phyloP scores from a whole-genome alignment of 2,888 invertebrate species.

The Parelbella ahira region DNA sequence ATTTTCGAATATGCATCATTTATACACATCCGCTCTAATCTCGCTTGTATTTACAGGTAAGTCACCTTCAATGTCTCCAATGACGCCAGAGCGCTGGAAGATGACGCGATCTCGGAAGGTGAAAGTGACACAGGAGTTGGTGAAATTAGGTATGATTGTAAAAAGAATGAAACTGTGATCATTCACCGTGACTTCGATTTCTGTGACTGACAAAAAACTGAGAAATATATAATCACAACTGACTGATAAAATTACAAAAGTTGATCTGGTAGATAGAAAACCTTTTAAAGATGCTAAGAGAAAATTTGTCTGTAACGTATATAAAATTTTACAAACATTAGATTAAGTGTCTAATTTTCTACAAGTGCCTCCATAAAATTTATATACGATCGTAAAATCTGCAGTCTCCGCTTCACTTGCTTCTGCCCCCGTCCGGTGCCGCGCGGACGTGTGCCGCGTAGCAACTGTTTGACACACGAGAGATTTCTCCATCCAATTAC shows the following conservation, averaged over 20 bases:
- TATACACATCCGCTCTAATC: constrained; percentile 36
- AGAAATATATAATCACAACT: too few species aligned
- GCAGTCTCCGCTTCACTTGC: constrained; percentile 27
- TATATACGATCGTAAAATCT: constrained; percentile 32
- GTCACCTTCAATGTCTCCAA: constrained; percentile 45
- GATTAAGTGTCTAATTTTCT: too few species aligned
- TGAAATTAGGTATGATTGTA: too few species aligned
- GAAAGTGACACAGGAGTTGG: constrained; percentile 25
- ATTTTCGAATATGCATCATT: constrained; percentile 27
- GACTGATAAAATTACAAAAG: too few species aligned
- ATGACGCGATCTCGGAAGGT: constrained; percentile 14
- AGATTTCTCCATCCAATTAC: constrained; percentile 38
- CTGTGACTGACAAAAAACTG: too few species aligned
- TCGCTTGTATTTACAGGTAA: constrained; percentile 62
- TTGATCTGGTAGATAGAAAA: too few species aligned
- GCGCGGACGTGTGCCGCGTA: too few species aligned
- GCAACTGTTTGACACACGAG: constrained; percentile 37
- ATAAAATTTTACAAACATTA: too few species aligned
- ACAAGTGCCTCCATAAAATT: constrained; percentile 14
- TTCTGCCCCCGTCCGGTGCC: constrained; percentile 30
- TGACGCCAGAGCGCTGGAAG: constrained; percentile 28
- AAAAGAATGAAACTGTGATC: too few species aligned
- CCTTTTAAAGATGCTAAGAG: too few species aligned
- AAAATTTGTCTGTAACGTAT: too few species aligned
- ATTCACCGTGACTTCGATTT: too few species aligned